Percentiles rank a stretch among this genome's conserved stretches.
Conservation (phyloP, 1,140 invertebrate genomes). For the Papilio helenus region DNA sequence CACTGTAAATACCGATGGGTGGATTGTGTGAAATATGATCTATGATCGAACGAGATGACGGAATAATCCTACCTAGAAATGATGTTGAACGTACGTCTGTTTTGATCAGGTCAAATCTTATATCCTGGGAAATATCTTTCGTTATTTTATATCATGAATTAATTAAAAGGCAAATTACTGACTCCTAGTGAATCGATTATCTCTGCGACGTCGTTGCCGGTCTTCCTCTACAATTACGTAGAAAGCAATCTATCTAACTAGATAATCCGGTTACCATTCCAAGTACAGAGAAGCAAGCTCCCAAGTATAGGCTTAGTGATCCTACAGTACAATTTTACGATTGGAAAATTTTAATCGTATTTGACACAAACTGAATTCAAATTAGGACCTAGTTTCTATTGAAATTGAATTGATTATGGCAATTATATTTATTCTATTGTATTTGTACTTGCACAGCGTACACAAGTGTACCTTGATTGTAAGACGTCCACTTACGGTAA, state of each 20-base stretch:
- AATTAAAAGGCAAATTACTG: background rate
- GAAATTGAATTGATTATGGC: background rate
- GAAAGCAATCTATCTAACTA: slow-evolving; percentile 36
- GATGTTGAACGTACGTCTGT: too few species aligned
- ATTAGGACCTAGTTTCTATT: too few species aligned
- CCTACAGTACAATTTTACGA: background rate
- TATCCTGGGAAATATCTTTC: too few species aligned
- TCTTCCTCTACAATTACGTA: slow-evolving; percentile 33
- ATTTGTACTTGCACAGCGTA: background rate
- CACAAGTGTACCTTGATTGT: background rate
- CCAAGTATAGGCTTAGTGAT: background rate
- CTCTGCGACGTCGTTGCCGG: background rate
- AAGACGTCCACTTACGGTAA: background rate
- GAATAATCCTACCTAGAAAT: too few species aligned
- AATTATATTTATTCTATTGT: background rate
- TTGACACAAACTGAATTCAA: background rate
- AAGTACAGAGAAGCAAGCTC: background rate
- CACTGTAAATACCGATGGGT: too few species aligned
- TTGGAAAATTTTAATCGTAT: background rate
- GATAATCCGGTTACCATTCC: slow-evolving; percentile 36
- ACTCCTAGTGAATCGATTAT: background rate
- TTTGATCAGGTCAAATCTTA: too few species aligned
- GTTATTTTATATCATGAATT: too few species aligned
- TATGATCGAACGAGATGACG: too few species aligned
- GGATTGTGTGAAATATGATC: too few species aligned